Base-by-base conservation (phyloP, 2,113 vertebrate species). In the Takifugu bimaculatus region DNA sequence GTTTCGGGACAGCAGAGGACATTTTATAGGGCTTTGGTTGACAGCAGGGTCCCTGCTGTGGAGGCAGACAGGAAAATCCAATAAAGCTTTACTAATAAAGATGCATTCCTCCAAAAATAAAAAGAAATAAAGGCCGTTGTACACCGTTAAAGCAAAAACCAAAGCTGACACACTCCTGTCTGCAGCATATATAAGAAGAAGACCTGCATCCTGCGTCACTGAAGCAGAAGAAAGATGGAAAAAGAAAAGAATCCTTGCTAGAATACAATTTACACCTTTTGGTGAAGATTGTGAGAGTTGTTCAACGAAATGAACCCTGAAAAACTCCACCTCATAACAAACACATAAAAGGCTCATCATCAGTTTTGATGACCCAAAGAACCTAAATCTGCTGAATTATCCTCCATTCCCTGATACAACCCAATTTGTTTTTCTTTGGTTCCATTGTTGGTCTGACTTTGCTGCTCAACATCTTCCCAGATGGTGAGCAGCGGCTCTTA, bases 1-100 rank as follows among this genome's bases (percentile, higher is more conserved):
- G 82, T 79, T 82, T 77, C 65, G 63, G 79, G 64, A 80, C 73
- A 57, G 72, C 49, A 72, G 65, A 61, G 85, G 85, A 78, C 71
- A 63, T 68, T 75, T 81, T 57, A 69, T 57, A 70, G 73, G 77
- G 75, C 79, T 68, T 64, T n/a, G 44, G 73, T 32, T 54, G 74
- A 72, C 20, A 20, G 20, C 20, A 20, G 20, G 20, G 75, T 39
- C 10, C 68, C 81, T 75, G 79, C 20, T 20, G 20, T 20, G 20
- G 20, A 20, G 20, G 20, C 20, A 20, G 20, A 20, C 71, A 49
- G 20, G 57, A 44, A 72, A 80, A 84, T 82, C 82, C 75, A 84
- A 85, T 83, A 83, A 80, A 71, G 70, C 65, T n/a, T 56, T 27
- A 47, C 77, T 63, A 60, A 77, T 69, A 79, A 75, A 68, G 77